A percentile compares a stretch with the other conserved stretches of the same genome.
Conservation (phyloP, 2,888 invertebrate species). For the Napeogenes sylphis region DNA sequence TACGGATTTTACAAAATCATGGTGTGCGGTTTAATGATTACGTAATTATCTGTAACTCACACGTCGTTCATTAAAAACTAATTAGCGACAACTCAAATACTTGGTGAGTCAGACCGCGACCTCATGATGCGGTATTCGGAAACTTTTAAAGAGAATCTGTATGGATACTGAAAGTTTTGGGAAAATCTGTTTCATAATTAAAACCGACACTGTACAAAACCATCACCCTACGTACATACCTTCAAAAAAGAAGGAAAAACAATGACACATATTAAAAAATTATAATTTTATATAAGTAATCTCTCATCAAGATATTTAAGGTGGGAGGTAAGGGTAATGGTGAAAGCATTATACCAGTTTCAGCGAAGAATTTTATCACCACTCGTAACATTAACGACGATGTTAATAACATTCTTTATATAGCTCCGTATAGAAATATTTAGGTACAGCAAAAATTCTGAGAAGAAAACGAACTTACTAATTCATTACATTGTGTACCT, state of each 20-base stretch:
- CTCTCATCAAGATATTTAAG: not conserved
- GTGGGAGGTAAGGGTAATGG: not conserved
- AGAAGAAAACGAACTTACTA: no score
- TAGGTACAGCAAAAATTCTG: not conserved
- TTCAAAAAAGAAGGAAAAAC: no score
- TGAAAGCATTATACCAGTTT: not conserved
- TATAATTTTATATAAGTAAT: no score
- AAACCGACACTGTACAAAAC: not conserved
- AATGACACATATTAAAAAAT: no score
- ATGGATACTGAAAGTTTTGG: not conserved
- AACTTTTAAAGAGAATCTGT: slow-evolving; percentile 1
- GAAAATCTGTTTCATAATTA: slow-evolving; percentile 1
- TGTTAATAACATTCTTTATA: not conserved
- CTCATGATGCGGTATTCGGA: slow-evolving; percentile 19
- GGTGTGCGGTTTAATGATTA: slow-evolving; percentile 43
- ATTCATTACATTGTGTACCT: no score
- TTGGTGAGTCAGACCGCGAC: slow-evolving; percentile 33
- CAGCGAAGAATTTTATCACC: slow-evolving; percentile 5
- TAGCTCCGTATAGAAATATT: not conserved
- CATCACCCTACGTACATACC: slow-evolving; percentile 1
- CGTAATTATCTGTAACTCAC: slow-evolving; percentile 50
- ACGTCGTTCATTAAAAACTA: slow-evolving; percentile 65
- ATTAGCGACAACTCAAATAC: slow-evolving; percentile 58
- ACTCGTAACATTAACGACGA: slow-evolving; percentile 3
- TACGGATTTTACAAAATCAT: not conserved